A percentile compares a stretch with the other conserved stretches of the same genome.
phyloP scores from a whole-genome alignment of 2,113 vertebrate genomes.

The Desmodus rotundus region DNA sequence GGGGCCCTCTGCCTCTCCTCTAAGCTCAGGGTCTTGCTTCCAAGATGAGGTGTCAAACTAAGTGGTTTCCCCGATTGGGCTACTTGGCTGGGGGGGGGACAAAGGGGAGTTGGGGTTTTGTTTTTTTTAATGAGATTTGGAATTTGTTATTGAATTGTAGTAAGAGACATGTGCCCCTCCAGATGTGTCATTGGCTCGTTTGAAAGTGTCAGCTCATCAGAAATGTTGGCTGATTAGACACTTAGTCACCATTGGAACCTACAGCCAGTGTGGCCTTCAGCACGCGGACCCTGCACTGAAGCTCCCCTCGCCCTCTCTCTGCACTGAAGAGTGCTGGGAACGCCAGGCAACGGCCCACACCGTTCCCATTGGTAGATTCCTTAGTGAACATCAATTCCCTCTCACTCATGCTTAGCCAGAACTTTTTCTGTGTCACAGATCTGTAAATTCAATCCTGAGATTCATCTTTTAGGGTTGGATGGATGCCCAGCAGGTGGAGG shows the following conservation, averaged over 20 bases:
- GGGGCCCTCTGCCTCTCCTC: neutral
- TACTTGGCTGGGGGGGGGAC: neutral
- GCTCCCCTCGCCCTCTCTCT: neutral
- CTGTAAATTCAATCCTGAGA: neutral
- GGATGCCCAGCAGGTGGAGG: neutral
- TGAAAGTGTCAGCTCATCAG: neutral
- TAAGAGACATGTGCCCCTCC: neutral
- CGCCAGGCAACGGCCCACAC: neutral
- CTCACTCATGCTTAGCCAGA: accelerated
- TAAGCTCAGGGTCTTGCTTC: neutral
- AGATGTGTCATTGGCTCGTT: neutral
- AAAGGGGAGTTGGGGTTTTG: neutral
- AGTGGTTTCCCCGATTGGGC: neutral
- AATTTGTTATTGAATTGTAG: neutral
- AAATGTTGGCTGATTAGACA: neutral
- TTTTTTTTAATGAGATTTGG: neutral
- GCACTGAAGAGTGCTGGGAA: neutral
- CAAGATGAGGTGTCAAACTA: neutral
- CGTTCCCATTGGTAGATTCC: neutral
- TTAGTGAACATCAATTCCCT: neutral
- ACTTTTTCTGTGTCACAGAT: neutral
- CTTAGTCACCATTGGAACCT: neutral
- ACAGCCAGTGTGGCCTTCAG: neutral
- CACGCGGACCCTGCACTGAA: accelerated
- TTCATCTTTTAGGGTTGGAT: neutral